These are phyloP conservation scores for Hemibagrus wyckioides DNA, from an alignment of 2,113 vertebrate genomes.

Conservation along the genomic window DNA sequence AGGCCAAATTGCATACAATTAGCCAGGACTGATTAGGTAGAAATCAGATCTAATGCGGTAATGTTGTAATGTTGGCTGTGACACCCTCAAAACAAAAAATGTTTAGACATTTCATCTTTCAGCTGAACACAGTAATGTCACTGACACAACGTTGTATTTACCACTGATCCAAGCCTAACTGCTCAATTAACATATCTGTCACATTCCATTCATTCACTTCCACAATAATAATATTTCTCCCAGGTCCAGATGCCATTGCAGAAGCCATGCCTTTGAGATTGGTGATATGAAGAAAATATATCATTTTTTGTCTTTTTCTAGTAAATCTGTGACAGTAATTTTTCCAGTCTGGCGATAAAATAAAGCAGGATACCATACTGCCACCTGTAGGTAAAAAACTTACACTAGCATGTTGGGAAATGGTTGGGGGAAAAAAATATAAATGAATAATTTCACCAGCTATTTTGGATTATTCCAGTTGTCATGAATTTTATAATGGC, in stretches of 20 bases:
- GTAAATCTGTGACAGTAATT: background rate
- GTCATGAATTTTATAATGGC: background rate
- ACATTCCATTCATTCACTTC: background rate
- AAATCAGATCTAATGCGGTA: background rate
- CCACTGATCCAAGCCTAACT: background rate
- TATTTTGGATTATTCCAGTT: constrained; percentile 5
- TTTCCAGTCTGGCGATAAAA: background rate
- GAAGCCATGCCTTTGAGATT: background rate
- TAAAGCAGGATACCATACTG: background rate
- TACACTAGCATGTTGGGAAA: background rate
- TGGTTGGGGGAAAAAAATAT: background rate
- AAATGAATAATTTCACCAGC: background rate
- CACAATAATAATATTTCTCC: background rate
- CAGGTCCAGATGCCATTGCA: background rate
- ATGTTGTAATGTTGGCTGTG: background rate
- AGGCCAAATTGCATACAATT: background rate
- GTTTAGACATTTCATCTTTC: background rate
- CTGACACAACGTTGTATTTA: background rate
- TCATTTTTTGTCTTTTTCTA: background rate
- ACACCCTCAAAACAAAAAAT: background rate
- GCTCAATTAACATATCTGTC: background rate
- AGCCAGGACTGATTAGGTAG: background rate
- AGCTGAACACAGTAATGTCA: background rate
- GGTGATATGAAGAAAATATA: background rate
- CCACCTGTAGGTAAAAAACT: background rate